Evolutionary conservation across 30 jellyfish, hydroid and myxozoan genomes (phyloP), one percentile per base, ranked within the genome.

Genomic region (Hydractinia symbiolongicarpus): DNA sequence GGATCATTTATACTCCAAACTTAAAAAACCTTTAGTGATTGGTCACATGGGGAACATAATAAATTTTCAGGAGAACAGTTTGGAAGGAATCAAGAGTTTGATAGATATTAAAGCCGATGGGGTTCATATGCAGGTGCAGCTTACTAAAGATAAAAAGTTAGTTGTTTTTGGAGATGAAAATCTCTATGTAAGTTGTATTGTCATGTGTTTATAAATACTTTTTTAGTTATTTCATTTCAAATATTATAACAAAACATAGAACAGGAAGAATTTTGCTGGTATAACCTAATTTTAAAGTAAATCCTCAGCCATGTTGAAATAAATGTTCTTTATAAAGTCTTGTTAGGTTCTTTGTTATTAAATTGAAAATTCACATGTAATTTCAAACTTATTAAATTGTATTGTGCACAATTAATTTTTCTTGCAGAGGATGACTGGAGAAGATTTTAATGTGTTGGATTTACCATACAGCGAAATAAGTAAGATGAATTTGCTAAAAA

Each of bases 111-210:
- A 55, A 67, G 93, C 85, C 50, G 89, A 86, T 72, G 97, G 97
- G 5, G 82, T 91, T 50, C 98, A 91, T 81, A 82, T 91, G 98
- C 95, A 91, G 67, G 96, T 91, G 4, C 96, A 83, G 53, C 81
- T 88, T n/a, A 86, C 96, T 15, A 72, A 60, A 70, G 96, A 91
- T 79, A 83, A 87, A 50, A 76, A 83, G 61, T 72, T 91, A 1
- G 81, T 91, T 77, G 51, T 91, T n/a, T 91, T 91, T 84, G 95
- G 96, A 5, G 98, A 91, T 54, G 81, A 87, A 10, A 86, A 76
- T 70, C 68, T 84, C 69, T 74, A 89, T 87, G 96, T 89, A 82
- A 54, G 80, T 51, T 19, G 30, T 19, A 5, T 5, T 53, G 19
- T 30, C n/a, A 19, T 9, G 61, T 0, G 4, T 30, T 30, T 30